A percentile compares a stretch with the other conserved stretches of the same genome.
phyloP scores from a whole-genome alignment of 2,113 vertebrate species.

The Fregetta grallaria region DNA sequence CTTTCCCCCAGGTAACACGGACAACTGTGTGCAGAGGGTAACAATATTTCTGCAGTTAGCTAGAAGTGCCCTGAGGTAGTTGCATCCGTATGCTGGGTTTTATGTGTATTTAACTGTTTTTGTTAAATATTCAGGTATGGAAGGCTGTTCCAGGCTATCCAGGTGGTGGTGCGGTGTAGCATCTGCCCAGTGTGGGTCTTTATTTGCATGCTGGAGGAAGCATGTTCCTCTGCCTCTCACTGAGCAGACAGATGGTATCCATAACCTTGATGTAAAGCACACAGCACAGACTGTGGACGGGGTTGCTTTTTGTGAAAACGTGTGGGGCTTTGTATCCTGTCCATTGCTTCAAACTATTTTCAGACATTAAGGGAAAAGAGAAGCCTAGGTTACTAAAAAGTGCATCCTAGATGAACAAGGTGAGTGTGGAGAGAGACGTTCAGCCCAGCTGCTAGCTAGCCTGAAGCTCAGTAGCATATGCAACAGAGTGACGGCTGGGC shows the following conservation, averaged over 20 bases:
- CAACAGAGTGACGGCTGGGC: background rate
- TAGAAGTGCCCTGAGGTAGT: background rate
- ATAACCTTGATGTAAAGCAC: background rate
- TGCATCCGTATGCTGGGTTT: fast-evolving
- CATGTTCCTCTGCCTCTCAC: background rate
- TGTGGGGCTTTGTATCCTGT: background rate
- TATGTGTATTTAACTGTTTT: fast-evolving
- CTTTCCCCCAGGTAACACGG: fast-evolving
- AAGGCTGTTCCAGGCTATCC: background rate
- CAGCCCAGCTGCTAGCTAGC: background rate
- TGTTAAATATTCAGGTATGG: no score
- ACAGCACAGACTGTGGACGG: background rate
- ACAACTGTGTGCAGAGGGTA: fast-evolving
- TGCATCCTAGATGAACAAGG: background rate
- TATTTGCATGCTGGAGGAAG: background rate
- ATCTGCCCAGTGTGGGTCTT: background rate
- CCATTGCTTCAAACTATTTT: background rate
- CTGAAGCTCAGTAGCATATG: background rate
- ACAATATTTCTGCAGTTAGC: fast-evolving
- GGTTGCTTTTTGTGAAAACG: background rate
- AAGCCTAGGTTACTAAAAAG: background rate
- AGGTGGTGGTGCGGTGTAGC: background rate
- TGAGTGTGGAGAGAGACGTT: fast-evolving
- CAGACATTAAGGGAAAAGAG: background rate
- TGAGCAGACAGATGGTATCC: background rate